A percentile compares a stretch with the other conserved stretches of the same genome.
phyloP scores from a whole-genome alignment of 2,113 vertebrate species.

The Struthio camelus region DNA sequence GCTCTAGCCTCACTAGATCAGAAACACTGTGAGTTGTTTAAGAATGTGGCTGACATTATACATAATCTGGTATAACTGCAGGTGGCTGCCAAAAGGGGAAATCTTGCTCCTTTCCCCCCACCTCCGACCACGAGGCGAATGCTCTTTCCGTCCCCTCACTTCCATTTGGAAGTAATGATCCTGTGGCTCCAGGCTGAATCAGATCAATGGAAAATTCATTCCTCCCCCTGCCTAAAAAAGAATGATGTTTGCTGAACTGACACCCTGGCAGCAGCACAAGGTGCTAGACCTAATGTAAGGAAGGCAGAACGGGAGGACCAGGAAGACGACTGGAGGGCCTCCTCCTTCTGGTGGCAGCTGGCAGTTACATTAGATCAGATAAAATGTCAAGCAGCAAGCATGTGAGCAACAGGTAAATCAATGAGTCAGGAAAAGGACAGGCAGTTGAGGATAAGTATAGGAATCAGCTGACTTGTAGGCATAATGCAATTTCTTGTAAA shows the following conservation, averaged over 20 bases:
- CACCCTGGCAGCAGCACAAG: background rate
- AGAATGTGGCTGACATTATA: conserved; percentile 45
- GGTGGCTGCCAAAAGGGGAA: conserved; percentile 52
- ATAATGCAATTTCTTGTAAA: background rate
- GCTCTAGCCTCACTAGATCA: conserved; percentile 27
- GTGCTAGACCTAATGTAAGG: background rate
- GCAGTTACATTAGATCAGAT: background rate
- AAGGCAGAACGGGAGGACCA: background rate
- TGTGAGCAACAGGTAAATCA: background rate
- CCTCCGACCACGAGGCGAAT: background rate
- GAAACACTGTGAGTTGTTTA: conserved; percentile 37
- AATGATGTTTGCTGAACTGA: background rate
- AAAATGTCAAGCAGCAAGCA: background rate
- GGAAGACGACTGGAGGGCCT: background rate
- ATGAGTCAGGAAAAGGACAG: background rate
- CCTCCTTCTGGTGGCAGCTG: background rate
- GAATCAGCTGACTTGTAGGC: background rate
- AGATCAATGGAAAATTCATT: background rate
- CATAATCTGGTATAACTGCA: conserved; percentile 45
- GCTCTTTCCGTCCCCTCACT: background rate
- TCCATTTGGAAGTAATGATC: background rate
- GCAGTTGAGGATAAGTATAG: background rate
- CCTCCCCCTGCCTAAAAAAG: background rate
- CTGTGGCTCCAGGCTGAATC: rapidly evolving
- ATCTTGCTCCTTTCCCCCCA: background rate